Percentiles rank a stretch among this genome's conserved stretches.
phyloP scores from a whole-genome alignment of 2,113 vertebrate species.

The Phylloscopus trochiloides region DNA sequence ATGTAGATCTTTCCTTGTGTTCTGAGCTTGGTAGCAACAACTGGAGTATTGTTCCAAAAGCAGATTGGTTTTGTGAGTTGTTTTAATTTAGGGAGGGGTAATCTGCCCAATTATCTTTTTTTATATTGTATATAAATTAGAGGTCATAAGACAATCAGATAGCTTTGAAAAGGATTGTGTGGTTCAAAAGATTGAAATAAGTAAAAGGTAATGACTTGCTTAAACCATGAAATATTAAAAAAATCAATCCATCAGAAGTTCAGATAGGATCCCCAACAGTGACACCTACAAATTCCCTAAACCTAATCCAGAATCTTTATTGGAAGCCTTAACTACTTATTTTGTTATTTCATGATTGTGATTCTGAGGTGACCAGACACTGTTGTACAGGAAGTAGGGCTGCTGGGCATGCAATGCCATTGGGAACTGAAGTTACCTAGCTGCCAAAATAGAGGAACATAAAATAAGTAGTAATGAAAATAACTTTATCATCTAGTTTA shows the following conservation, averaged over 20 bases:
- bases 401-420: accelerated
- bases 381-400: not conserved
- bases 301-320: not conserved
- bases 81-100: not conserved
- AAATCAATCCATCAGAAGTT: not conserved
- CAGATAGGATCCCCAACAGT: not conserved
- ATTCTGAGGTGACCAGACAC: not conserved
- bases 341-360: not conserved
- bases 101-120: not conserved
- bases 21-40: not conserved
- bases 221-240: not conserved
- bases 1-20: not conserved
- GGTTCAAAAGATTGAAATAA: not conserved
- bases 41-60: not conserved
- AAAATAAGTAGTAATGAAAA: not conserved
- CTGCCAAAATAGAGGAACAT: not conserved
- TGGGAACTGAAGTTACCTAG: not conserved
- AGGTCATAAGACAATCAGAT: not conserved
- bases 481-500: not conserved
- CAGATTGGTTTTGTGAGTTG: not conserved
- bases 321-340: not conserved
- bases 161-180: not conserved
- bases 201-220: accelerated
- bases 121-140: not conserved
- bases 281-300: not conserved